Conservation (phyloP, 1,140 invertebrate species). For the Aricia agestis region DNA sequence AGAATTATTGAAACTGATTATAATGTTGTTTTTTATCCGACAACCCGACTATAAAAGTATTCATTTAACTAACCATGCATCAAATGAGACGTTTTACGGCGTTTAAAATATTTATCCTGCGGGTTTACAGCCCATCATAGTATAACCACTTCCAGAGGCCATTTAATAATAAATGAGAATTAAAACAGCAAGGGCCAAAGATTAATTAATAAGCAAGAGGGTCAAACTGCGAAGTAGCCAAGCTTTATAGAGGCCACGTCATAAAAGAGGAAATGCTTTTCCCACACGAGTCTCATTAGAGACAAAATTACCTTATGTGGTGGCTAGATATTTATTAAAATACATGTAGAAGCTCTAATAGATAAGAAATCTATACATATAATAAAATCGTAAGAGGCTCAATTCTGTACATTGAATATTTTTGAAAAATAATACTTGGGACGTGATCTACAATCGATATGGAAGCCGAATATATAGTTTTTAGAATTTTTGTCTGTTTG, state of each 20-base stretch:
- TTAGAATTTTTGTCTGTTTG: no score
- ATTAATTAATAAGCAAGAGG: not conserved
- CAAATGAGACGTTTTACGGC: not conserved
- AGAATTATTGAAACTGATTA: no score
- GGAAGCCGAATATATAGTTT: no score
- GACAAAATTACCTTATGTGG: not conserved
- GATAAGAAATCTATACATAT: no score
- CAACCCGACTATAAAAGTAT: not conserved
- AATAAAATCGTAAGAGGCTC: no score
- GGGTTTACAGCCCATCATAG: not conserved
- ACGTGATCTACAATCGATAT: no score
- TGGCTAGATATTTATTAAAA: not conserved
- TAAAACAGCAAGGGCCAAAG: not conserved
- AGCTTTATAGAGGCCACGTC: not conserved
- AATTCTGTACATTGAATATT: no score
- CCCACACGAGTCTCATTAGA: not conserved
- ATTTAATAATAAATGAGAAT: not conserved
- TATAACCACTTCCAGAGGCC: not conserved
- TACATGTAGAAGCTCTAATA: no score
- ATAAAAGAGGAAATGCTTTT: not conserved
- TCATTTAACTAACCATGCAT: not conserved
- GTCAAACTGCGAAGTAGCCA: not conserved
- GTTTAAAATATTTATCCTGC: not conserved
- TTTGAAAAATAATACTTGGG: no score
- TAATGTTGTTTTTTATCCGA: no score